These are phyloP conservation scores for Myotis myotis DNA, from an alignment of 2,797 vertebrate genomes.

Conservation along the genomic window DNA sequence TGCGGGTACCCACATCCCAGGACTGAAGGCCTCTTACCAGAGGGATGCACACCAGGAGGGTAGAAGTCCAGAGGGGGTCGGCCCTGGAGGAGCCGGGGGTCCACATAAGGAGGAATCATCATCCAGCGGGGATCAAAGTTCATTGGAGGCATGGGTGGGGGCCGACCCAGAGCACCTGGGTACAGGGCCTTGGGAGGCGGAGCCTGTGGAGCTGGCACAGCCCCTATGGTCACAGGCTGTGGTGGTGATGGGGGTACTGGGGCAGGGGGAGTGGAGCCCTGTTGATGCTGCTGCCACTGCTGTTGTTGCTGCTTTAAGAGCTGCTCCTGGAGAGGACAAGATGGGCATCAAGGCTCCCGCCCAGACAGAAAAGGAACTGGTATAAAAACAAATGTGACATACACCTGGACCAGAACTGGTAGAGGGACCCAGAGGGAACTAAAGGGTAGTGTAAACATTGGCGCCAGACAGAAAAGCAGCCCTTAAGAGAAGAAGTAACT, in stretches of 20 bases:
- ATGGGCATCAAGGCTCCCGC: background rate
- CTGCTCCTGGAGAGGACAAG: conserved; percentile 80
- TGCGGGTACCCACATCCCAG: background rate
- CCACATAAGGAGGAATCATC: conserved; percentile 96
- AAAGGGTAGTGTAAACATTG: accelerated
- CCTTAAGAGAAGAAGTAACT: background rate
- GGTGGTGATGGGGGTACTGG: conserved; percentile 81
- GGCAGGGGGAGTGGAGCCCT: conserved; percentile 79
- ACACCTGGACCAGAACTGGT: background rate
- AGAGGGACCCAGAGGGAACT: background rate
- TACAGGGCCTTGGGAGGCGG: conserved; percentile 87
- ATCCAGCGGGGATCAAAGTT: conserved; percentile 96
- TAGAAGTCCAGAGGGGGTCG: conserved; percentile 94
- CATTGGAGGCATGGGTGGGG: conserved; percentile 90
- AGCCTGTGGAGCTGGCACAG: conserved; percentile 79
- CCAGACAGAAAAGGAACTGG: accelerated
- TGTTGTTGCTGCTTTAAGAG: conserved; percentile 82
- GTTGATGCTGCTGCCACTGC: conserved; percentile 76
- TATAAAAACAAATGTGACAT: background rate
- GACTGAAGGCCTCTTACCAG: conserved; percentile 83
- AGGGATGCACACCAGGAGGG: conserved; percentile 91
- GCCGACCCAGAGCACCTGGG: conserved; percentile 89
- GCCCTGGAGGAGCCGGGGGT: conserved; percentile 94
- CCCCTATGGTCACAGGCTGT: conserved; percentile 81
- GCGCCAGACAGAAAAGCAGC: background rate